These are phyloP conservation scores for Ormia ochracea DNA, from an alignment of 2,888 invertebrate genomes.

Conservation along the genomic window DNA sequence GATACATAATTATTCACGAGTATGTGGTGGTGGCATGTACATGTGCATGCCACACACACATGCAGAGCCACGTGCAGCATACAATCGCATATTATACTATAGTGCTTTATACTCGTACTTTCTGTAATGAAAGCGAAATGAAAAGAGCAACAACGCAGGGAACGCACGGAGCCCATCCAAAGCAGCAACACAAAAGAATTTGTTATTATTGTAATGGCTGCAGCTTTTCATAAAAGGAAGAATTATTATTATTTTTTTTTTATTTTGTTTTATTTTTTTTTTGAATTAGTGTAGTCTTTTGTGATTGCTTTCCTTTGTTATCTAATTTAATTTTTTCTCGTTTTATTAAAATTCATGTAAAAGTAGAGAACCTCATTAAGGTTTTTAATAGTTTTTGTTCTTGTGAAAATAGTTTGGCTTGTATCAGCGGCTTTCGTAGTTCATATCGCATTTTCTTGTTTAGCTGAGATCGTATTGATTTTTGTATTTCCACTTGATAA, in stretches of 20 bases:
- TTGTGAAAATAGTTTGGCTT: conserved; percentile 16
- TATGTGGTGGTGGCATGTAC: too few relatives aligned
- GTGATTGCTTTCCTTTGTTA: conserved; percentile 10
- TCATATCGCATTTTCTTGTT: too few relatives aligned
- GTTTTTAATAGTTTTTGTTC: conserved; percentile 27
- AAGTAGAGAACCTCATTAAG: conserved; percentile 52
- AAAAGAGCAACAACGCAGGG: not conserved
- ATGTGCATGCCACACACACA: too few relatives aligned
- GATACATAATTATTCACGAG: not conserved
- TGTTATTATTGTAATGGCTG: conserved; percentile 34
- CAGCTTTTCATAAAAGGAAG: conserved; percentile 3
- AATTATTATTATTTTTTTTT: conserved; percentile 28
- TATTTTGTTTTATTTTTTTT: not conserved
- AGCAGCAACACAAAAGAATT: conserved; percentile 1
- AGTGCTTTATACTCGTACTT: not conserved
- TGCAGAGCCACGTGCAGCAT: too few relatives aligned
- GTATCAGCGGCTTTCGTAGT: too few relatives aligned
- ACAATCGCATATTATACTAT: not conserved
- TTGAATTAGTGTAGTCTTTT: not conserved
- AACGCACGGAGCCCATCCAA: not conserved
- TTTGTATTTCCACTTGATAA: too few relatives aligned
- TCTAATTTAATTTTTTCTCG: conserved; percentile 19
- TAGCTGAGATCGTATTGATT: too few relatives aligned
- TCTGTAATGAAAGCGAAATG: not conserved
- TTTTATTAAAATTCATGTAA: conserved; percentile 43